Conservation (phyloP, 2,797 vertebrate genomes). For the Lophotriccus pileatus region DNA sequence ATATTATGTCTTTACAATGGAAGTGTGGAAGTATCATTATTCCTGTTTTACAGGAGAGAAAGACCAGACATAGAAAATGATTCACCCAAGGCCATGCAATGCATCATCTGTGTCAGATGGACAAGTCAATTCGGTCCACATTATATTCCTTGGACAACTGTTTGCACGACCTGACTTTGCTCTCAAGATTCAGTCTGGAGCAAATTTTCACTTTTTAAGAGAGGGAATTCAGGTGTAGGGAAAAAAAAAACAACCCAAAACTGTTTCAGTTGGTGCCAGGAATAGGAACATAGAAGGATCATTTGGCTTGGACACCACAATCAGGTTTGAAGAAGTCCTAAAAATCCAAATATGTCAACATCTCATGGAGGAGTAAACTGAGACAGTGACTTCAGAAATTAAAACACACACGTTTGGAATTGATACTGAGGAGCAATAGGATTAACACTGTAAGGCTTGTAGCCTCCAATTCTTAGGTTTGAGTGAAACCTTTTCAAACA, state of each 20-base stretch:
- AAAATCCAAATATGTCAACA: neutral
- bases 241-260: neutral
- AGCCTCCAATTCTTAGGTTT: neutral
- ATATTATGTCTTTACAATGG: neutral
- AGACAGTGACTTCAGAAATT: neutral
- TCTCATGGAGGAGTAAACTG: fast-evolving
- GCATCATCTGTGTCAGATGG: neutral
- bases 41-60: neutral
- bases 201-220: neutral
- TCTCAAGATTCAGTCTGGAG: neutral
- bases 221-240: neutral
- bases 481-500: neutral
- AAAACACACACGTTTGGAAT: neutral
- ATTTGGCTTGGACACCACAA: fast-evolving
- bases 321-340: neutral
- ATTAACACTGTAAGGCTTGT: neutral
- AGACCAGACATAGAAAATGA: neutral
- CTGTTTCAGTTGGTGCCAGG: neutral
- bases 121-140: neutral
- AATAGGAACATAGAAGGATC: fast-evolving
- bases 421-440: neutral
- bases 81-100: neutral
- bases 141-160: neutral
- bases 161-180: neutral
- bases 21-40: neutral